Percentiles rank a stretch among this genome's conserved stretches.
phyloP scores from a whole-genome alignment of 2,888 invertebrate species.

The Cephus nigrinus region DNA sequence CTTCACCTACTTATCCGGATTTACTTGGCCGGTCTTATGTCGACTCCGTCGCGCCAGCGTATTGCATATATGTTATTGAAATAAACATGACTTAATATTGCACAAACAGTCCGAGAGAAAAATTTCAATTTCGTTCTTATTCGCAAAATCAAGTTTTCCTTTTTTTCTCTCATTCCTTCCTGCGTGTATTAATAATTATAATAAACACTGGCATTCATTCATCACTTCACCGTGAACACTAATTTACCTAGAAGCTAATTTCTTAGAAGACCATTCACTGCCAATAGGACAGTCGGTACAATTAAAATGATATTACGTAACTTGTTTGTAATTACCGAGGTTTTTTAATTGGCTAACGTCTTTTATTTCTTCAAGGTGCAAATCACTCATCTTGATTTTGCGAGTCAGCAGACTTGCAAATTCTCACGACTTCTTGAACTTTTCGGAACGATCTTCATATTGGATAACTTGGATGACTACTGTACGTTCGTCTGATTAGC shows the following conservation, averaged over 20 bases:
- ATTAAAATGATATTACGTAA: neutral
- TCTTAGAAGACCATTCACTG: neutral
- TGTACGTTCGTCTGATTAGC: neutral
- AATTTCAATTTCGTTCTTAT: neutral
- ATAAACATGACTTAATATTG: neutral
- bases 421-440: neutral
- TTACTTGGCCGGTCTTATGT: neutral
- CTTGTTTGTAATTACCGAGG: neutral
- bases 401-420: neutral
- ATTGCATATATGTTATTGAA: neutral
- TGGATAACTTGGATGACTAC: neutral
- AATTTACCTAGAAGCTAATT: neutral
- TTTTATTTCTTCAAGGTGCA: neutral
- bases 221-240: neutral
- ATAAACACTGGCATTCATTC: neutral
- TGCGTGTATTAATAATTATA: neutral
- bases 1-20: neutral
- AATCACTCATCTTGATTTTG: neutral
- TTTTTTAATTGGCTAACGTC: neutral
- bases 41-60: neutral
- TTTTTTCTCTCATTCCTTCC: neutral
- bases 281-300: neutral
- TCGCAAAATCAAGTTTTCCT: neutral
- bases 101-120: neutral
- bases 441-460: neutral